Evolutionary conservation across 2,797 vertebrate species (phyloP).

Genomic region (Orestias chungarensis): DNA sequence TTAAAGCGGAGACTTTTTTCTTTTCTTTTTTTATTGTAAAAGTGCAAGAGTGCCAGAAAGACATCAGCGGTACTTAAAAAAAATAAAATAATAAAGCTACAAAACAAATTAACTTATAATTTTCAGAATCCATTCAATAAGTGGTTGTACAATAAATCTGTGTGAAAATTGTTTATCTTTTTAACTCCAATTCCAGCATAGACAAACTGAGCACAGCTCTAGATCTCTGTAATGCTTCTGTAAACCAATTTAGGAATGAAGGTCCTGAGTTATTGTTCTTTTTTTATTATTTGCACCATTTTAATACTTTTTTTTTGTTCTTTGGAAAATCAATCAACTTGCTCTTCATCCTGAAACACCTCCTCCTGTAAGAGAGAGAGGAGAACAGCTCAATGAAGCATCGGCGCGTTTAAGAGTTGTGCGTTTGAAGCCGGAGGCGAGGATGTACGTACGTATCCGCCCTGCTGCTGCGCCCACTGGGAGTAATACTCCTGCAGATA

Average conservation of each 20-base stretch:
- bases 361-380: conserved; percentile 69
- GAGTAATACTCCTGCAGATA: conserved; percentile 83
- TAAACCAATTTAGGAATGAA: neutral
- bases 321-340: conserved; percentile 51
- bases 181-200: neutral
- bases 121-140: neutral
- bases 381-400: neutral
- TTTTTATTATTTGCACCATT: neutral
- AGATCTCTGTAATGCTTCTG: neutral
- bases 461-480: conserved; percentile 77
- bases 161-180: neutral
- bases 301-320: neutral
- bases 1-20: neutral
- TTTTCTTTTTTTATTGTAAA: neutral
- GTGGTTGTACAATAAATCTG: neutral
- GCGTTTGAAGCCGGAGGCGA: neutral
- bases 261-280: neutral
- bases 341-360: conserved; percentile 69
- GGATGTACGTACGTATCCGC: conserved; percentile 82
- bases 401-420: neutral
- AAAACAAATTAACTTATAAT: no score
- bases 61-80: no score
- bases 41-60: neutral
- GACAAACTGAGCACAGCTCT: neutral
- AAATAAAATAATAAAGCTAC: no score